Evolutionary conservation across 1,140 invertebrate genomes (phyloP).

Genomic region (Lepidurus apus): DNA sequence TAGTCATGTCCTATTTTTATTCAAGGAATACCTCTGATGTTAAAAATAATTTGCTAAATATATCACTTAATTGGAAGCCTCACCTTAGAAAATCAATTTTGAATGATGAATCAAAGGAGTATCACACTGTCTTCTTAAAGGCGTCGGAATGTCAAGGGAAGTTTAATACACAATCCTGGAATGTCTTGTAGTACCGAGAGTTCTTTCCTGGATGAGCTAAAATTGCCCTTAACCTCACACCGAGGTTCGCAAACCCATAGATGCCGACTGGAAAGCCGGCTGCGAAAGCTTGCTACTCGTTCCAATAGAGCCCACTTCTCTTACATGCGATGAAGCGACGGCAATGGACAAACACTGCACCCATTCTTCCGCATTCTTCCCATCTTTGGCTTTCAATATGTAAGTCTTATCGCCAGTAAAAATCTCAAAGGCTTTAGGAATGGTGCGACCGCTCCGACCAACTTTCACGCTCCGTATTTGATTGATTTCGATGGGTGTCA

Average conservation of each 20-base stretch:
- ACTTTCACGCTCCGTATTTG: slow-evolving; percentile 89
- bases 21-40: background rate
- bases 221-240: slow-evolving; percentile 7
- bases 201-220: background rate
- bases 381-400: slow-evolving; percentile 86
- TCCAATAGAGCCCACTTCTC: slow-evolving; percentile 47
- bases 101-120: background rate
- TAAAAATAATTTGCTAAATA: slow-evolving; percentile 8
- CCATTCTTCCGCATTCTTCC: slow-evolving; percentile 93
- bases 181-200: background rate
- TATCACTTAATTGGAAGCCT: background rate
- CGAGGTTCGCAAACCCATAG: slow-evolving; percentile 27
- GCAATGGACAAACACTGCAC: slow-evolving; percentile 82
- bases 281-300: slow-evolving; percentile 23
- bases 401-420: slow-evolving; percentile 87
- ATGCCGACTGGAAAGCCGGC: slow-evolving; percentile 24
- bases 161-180: background rate
- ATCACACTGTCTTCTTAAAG: background rate
- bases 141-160: background rate
- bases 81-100: background rate
- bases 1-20: background rate
- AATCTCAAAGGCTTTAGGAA: slow-evolving; percentile 93
- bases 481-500: slow-evolving; percentile 68
- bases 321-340: slow-evolving; percentile 71
- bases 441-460: slow-evolving; percentile 71